phyloP scores from a whole-genome alignment of 2,113 vertebrate genomes.

The Puma concolor region DNA sequence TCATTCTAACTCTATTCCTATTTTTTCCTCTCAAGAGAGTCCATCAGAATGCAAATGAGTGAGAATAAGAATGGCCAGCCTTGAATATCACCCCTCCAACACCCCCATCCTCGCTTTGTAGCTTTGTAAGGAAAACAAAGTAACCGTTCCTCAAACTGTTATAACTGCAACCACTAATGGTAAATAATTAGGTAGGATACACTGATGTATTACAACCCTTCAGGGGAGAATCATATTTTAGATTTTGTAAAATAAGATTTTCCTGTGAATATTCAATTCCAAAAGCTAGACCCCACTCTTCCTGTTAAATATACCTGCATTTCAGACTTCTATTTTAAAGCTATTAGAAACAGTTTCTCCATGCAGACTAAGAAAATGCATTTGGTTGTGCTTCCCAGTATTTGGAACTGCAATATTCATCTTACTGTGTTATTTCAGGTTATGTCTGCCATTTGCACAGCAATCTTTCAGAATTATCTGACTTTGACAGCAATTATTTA shows the following conservation, averaged over 20 bases:
- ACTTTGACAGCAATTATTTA: slow-evolving; percentile 49
- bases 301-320: neutral
- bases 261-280: neutral
- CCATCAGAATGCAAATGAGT: neutral
- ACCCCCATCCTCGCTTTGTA: neutral
- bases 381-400: neutral
- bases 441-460: neutral
- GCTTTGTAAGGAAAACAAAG: neutral
- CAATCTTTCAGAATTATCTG: slow-evolving; percentile 5
- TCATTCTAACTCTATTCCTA: neutral
- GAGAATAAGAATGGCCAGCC: neutral
- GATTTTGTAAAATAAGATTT: neutral
- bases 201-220: neutral
- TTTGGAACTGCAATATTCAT: neutral
- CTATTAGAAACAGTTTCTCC: neutral
- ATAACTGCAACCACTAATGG: neutral
- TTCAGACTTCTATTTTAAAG: neutral
- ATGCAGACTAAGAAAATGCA: neutral
- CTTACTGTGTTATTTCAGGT: neutral
- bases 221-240: neutral
- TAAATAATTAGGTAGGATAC: neutral
- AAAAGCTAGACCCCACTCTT: neutral
- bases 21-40: neutral
- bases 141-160: neutral
- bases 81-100: neutral